A percentile compares a stretch with the other conserved stretches of the same genome.
Evolutionary conservation across 2,888 invertebrate genomes (phyloP).

Genomic region (Ormyrus rosae): DNA sequence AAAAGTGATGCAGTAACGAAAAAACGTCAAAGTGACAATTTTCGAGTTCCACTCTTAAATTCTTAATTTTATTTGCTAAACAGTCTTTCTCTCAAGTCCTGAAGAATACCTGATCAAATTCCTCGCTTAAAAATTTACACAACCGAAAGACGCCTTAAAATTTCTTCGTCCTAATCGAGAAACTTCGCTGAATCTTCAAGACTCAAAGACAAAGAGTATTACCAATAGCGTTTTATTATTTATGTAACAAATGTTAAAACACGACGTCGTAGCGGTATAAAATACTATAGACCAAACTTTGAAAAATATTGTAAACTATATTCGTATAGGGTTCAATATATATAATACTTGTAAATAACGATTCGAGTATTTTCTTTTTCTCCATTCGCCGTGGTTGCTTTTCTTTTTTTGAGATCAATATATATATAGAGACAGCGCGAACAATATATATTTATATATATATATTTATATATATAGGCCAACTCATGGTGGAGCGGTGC

Average conservation of each 20-base stretch:
- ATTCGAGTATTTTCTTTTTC: constrained; percentile 5
- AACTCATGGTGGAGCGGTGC: neutral
- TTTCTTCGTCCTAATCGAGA: neutral
- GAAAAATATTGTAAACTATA: constrained; percentile 49
- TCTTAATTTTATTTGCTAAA: constrained; percentile 41
- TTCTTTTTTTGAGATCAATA: constrained; percentile 11
- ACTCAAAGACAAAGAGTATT: constrained; percentile 35
- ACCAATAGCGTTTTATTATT: constrained; percentile 11
- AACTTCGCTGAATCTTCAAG: constrained; percentile 12
- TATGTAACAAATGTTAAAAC: constrained; percentile 25
- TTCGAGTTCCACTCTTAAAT: constrained; percentile 48
- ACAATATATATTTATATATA: neutral
- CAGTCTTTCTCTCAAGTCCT: constrained; percentile 30
- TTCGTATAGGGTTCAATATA: constrained; percentile 1
- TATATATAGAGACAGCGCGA: constrained; percentile 22
- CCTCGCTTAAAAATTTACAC: constrained; percentile 17
- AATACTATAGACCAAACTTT: constrained; percentile 47
- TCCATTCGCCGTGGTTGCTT: neutral
- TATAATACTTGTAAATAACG: constrained; percentile 2
- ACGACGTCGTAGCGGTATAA: constrained; percentile 35
- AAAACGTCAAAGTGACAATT: constrained; percentile 6
- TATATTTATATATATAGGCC: neutral
- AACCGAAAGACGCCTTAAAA: neutral
- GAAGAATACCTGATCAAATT: neutral
- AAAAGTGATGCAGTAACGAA: too few species aligned